Conservation (phyloP, 2,113 vertebrate genomes). For the Glareola pratincola region DNA sequence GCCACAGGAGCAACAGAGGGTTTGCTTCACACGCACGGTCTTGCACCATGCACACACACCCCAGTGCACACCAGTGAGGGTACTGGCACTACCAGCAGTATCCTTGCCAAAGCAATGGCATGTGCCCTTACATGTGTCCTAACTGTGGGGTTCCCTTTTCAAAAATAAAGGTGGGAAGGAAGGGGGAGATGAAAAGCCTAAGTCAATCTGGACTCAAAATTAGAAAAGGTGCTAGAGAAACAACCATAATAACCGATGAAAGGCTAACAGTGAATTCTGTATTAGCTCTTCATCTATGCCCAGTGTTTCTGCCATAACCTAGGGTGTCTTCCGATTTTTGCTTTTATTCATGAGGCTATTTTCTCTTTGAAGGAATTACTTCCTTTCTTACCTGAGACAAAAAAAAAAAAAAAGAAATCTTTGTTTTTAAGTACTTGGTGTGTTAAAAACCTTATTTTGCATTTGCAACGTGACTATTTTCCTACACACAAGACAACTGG, state of each 20-base stretch:
- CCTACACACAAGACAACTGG: accelerated
- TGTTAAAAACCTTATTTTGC: background rate
- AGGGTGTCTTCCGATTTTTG: accelerated
- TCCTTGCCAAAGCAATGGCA: accelerated
- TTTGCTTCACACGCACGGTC: background rate
- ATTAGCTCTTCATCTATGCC: no score
- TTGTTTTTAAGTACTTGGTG: background rate
- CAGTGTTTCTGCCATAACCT: accelerated
- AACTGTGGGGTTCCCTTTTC: accelerated
- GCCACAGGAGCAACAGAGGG: background rate
- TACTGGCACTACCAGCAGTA: background rate
- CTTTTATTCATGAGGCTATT: background rate
- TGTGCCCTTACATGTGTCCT: accelerated
- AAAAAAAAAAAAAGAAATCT: background rate
- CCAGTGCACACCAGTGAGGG: background rate
- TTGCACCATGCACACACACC: accelerated
- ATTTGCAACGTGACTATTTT: background rate
- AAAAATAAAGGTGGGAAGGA: background rate
- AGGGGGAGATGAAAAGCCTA: background rate
- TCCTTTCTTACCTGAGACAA: background rate
- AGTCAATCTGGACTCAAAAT: background rate
- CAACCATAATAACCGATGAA: accelerated
- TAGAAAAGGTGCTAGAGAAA: background rate
- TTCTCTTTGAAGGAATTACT: background rate
- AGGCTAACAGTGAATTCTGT: background rate